Percentiles rank a stretch among this genome's conserved stretches.
phyloP scores from a whole-genome alignment of 2,113 vertebrate species.

The Oreamnos americanus region DNA sequence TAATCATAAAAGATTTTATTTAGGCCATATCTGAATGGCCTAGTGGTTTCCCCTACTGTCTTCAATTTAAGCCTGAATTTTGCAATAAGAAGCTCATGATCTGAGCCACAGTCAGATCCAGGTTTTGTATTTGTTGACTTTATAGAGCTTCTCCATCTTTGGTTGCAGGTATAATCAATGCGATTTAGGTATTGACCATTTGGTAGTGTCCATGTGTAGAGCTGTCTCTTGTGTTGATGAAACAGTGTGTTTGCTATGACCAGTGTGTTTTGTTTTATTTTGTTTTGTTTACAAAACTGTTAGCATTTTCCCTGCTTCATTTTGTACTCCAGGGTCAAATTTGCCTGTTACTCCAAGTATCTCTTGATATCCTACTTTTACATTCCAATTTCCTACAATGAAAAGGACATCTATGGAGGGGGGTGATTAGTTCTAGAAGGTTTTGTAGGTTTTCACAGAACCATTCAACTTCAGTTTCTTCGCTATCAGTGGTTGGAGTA shows the following conservation, averaged over 20 bases:
- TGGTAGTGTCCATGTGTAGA: background rate
- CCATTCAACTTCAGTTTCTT: background rate
- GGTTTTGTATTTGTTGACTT: background rate
- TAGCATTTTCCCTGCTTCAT: background rate
- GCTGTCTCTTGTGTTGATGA: background rate
- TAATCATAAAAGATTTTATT: background rate
- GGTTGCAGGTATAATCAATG: background rate
- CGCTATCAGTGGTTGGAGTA: background rate
- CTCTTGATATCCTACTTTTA: background rate
- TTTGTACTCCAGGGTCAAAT: background rate
- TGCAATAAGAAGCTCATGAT: background rate
- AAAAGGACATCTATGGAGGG: background rate
- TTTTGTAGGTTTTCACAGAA: background rate
- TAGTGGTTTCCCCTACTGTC: background rate
- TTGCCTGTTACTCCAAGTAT: background rate
- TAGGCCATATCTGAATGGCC: background rate
- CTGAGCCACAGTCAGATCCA: background rate
- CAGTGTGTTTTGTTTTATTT: background rate
- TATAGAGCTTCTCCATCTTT: background rate
- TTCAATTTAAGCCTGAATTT: background rate
- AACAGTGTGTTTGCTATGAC: background rate
- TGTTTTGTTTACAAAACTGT: background rate
- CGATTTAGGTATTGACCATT: background rate
- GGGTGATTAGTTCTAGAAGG: background rate
- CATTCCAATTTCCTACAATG: background rate